Evolutionary conservation across 1,140 invertebrate species (phyloP).

Genomic region (Halictus rubicundus): DNA sequence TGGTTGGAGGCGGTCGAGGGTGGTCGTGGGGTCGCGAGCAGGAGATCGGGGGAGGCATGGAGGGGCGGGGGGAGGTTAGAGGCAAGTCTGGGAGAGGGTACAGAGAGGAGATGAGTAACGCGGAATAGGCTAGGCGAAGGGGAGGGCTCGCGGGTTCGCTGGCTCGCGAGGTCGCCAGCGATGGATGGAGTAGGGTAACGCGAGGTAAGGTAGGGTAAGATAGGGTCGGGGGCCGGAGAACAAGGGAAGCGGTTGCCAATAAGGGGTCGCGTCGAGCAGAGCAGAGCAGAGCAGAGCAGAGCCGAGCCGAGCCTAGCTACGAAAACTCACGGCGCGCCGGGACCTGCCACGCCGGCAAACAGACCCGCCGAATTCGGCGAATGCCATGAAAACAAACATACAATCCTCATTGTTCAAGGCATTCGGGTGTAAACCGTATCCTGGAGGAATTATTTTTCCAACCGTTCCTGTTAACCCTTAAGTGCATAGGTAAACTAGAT

Average conservation of each 20-base stretch:
- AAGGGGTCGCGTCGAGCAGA: too few relatives aligned
- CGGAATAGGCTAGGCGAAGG: conserved; percentile 30
- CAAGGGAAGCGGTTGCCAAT: conserved; percentile 4
- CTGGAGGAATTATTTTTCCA: too few relatives aligned
- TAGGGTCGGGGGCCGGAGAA: conserved; percentile 17
- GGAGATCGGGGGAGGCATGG: not conserved
- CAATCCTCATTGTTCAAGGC: too few relatives aligned
- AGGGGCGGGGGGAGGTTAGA: conserved; percentile 38
- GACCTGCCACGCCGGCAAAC: not conserved
- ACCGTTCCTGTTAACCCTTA: too few relatives aligned
- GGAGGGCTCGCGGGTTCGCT: conserved; percentile 35
- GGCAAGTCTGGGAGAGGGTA: conserved; percentile 28
- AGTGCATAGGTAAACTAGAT: too few relatives aligned
- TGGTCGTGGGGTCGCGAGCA: conserved; percentile 13
- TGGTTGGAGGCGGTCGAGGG: not conserved
- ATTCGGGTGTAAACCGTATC: too few relatives aligned
- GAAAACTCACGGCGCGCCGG: too few relatives aligned
- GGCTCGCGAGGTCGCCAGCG: conserved; percentile 41
- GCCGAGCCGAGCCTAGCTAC: too few relatives aligned
- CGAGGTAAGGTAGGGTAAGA: conserved; percentile 7
- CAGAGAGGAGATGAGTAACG: conserved; percentile 36
- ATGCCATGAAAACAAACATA: not conserved
- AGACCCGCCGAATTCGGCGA: not conserved
- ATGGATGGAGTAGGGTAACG: conserved; percentile 21
- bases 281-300: too few relatives aligned